Conservation (phyloP, 1,140 invertebrate species). For the Nilaparvata lugens region DNA sequence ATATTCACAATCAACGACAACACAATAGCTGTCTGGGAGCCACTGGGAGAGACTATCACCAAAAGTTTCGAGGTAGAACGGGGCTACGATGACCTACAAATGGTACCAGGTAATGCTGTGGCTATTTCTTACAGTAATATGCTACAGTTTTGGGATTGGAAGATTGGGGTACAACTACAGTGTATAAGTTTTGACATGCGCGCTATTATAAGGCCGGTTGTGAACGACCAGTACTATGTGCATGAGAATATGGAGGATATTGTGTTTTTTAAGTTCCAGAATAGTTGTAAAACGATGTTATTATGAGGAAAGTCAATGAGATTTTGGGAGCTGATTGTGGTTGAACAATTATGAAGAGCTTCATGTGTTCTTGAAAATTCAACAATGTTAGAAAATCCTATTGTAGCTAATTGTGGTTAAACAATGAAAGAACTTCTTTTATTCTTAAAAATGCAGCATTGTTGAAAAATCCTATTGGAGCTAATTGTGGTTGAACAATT, state of each 20-base stretch:
- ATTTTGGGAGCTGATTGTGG: too few species aligned
- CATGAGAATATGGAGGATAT: neutral
- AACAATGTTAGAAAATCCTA: too few species aligned
- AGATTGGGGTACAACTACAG: neutral
- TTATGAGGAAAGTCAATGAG: too few species aligned
- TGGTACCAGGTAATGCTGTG: neutral
- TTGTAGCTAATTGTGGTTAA: too few species aligned
- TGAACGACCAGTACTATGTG: neutral
- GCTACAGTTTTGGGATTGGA: constrained; percentile 1
- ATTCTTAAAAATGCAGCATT: too few species aligned
- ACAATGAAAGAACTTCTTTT: too few species aligned
- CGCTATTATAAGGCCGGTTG: neutral
- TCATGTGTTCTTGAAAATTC: too few species aligned
- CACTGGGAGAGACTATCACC: neutral
- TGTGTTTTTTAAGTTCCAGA: neutral
- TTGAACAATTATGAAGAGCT: too few species aligned
- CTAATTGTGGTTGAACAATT: too few species aligned
- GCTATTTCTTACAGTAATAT: neutral
- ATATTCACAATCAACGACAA: neutral
- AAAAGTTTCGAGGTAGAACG: neutral
- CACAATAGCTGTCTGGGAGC: neutral
- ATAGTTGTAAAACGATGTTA: neutral
- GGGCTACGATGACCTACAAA: neutral
- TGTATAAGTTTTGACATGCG: neutral
- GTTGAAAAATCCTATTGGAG: too few species aligned